Percentiles rank a stretch among this genome's conserved stretches.
Conservation (phyloP, 2,888 invertebrate genomes). For the Mythimna lalbum region DNA sequence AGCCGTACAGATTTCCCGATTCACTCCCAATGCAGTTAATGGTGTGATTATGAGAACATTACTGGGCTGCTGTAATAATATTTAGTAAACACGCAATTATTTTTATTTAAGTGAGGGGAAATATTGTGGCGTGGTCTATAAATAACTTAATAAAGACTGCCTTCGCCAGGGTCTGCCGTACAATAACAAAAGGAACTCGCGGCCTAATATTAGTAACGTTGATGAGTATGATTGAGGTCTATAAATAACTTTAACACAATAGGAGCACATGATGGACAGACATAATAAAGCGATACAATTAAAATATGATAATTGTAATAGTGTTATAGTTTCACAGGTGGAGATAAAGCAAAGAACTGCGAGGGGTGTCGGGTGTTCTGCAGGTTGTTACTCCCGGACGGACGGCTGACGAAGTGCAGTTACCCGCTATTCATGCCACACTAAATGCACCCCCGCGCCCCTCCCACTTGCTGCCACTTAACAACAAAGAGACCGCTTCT, state of each 20-base stretch:
- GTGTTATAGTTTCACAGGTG: slow-evolving; percentile 67
- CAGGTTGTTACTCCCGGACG: slow-evolving; percentile 88
- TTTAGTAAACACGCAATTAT: slow-evolving; percentile 35
- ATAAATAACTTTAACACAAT: slow-evolving; percentile 39
- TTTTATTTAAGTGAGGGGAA: slow-evolving; percentile 30
- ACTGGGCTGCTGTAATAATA: slow-evolving; percentile 39
- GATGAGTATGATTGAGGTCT: slow-evolving; percentile 21
- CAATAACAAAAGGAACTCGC: slow-evolving; percentile 33
- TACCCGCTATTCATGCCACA: slow-evolving; percentile 87
- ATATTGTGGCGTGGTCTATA: slow-evolving; percentile 24
- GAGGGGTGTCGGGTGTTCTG: slow-evolving; percentile 75
- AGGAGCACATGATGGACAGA: slow-evolving; percentile 16
- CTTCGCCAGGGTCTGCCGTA: slow-evolving; percentile 13
- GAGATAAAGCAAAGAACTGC: slow-evolving; percentile 70
- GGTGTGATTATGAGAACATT: slow-evolving; percentile 70
- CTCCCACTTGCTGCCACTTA: slow-evolving; percentile 83
- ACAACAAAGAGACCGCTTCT: slow-evolving; percentile 89
- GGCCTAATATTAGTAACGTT: slow-evolving; percentile 25
- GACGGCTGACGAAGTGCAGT: slow-evolving; percentile 89
- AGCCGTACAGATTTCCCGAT: slow-evolving; percentile 80
- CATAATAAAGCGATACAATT: slow-evolving; percentile 19
- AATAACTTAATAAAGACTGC: slow-evolving; percentile 45
- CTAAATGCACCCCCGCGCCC: slow-evolving; percentile 83
- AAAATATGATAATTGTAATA: slow-evolving; percentile 49
- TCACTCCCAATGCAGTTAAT: slow-evolving; percentile 73